Evolutionary conservation across 1,140 invertebrate genomes (phyloP).

Genomic region (Grapholita molesta): DNA sequence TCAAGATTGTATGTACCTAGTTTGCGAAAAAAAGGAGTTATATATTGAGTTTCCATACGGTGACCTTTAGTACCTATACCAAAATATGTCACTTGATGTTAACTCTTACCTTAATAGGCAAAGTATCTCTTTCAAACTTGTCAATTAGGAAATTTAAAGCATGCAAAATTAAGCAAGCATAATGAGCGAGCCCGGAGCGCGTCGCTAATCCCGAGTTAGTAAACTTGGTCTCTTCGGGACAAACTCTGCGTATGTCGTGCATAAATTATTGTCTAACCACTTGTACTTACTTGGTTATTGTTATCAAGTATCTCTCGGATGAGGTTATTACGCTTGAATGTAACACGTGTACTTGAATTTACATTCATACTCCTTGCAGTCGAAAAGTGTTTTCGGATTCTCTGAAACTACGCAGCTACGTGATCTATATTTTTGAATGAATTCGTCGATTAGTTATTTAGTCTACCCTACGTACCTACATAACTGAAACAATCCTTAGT

Average conservation of each 20-base stretch:
- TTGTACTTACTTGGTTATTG: conserved; percentile 19
- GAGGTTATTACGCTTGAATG: not conserved
- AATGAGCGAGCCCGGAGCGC: conserved; percentile 42
- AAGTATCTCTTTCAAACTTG: conserved; percentile 25
- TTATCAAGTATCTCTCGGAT: conserved; percentile 3
- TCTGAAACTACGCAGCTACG: not conserved
- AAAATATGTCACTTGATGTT: not conserved
- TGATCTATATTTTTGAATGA: too few relatives aligned
- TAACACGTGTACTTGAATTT: not conserved
- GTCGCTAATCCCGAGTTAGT: conserved; percentile 37
- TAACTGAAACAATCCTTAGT: too few relatives aligned
- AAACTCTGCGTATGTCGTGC: conserved; percentile 20
- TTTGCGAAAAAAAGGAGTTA: not conserved
- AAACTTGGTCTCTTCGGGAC: conserved; percentile 30
- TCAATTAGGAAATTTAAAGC: conserved; percentile 36
- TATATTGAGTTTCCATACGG: not conserved
- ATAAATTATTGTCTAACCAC: conserved; percentile 31
- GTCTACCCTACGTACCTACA: not conserved
- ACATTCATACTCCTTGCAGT: not conserved
- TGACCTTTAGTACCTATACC: not conserved
- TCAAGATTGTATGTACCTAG: not conserved
- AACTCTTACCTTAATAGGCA: not conserved
- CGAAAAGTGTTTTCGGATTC: not conserved
- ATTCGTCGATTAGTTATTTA: too few relatives aligned
- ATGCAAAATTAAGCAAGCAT: conserved; percentile 51